Evolutionary conservation across 2,113 vertebrate species (phyloP), one percentile per base, ranked within the genome.

Genomic region (Bubalus kerabau): DNA sequence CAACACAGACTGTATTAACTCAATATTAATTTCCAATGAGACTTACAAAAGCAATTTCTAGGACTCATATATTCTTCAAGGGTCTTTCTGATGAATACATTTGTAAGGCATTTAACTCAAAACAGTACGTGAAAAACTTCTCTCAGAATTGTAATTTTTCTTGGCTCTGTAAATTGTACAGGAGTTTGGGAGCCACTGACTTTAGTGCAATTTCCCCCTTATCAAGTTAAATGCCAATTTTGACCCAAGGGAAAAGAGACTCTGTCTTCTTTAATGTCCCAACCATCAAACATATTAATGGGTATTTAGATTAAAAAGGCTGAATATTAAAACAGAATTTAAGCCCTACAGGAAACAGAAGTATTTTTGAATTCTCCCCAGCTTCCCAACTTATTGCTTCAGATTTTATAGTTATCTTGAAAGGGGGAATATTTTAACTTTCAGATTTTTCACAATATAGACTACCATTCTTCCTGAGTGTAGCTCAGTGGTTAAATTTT

Each of bases 1-100:
- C 30, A 94, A 82, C 30, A 78, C 1, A 85, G 46, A 88, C 90
- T 2, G n/a, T 59, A 86, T 14, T n/a, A 81, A 81, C 48, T 92
- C 36, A 80, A 48, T 6, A n/a, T n/a, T 9, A 64, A 92, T 95
- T 97, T 92, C 52, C 83, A 92, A 36, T 30, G 6, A 88, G 43
- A 94, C 46, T 71, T 40, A 88, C 40, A 54, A 87, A 93, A 95
- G 4, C n/a, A 94, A 88, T 91, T 94, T 92, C 43, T 57, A 84
- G 36, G 32, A 95, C 62, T 56, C 46, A 56, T 6, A 93, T 36
- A 80, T 89, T 95, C n/a, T 92, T 94, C 80, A 48, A 80, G 26
- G 26, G 40, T 23, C 54, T 82, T 90, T 57, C 28, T 86, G 21
- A 81, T 56, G 56, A 87, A 87, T 67, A 90, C 64, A 83, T 78